Percentiles rank a stretch among this genome's conserved stretches.
Evolutionary conservation across 1,140 invertebrate species (phyloP).

Genomic region (Drosophila varians): DNA sequence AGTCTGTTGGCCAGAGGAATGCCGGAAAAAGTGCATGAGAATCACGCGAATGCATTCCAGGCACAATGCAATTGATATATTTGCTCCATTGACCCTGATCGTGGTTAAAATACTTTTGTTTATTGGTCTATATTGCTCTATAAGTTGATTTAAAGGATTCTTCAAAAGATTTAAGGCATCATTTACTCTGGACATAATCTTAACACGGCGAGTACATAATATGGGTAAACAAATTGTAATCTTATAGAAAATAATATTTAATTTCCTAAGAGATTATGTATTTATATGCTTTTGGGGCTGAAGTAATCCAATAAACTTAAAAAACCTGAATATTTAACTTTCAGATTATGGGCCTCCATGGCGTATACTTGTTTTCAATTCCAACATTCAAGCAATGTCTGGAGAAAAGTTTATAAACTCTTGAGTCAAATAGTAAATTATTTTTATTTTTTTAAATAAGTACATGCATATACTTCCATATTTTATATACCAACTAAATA

Average conservation of each 20-base stretch:
- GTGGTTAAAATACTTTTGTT: constrained; percentile 23
- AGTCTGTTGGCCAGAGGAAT: neutral
- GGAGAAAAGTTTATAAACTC: too few relatives aligned
- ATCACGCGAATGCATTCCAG: constrained; percentile 48
- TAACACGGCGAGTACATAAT: too few relatives aligned
- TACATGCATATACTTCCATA: neutral
- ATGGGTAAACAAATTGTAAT: too few relatives aligned
- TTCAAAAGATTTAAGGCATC: neutral
- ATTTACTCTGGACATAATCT: too few relatives aligned
- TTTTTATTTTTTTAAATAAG: neutral
- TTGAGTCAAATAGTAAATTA: too few relatives aligned
- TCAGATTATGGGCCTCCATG: neutral
- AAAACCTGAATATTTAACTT: too few relatives aligned
- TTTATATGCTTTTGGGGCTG: too few relatives aligned
- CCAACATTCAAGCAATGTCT: too few relatives aligned
- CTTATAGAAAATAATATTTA: too few relatives aligned
- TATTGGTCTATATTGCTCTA: neutral
- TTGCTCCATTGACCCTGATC: constrained; percentile 70
- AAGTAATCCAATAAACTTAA: too few relatives aligned
- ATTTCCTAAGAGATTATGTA: too few relatives aligned
- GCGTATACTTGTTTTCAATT: neutral
- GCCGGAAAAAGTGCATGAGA: constrained; percentile 60
- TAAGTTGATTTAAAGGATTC: neutral
- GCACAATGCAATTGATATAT: constrained; percentile 49
- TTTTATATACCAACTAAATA: constrained; percentile 5